phyloP scores from a whole-genome alignment of 2,797 vertebrate genomes.

The Acanthurus leucopareius region DNA sequence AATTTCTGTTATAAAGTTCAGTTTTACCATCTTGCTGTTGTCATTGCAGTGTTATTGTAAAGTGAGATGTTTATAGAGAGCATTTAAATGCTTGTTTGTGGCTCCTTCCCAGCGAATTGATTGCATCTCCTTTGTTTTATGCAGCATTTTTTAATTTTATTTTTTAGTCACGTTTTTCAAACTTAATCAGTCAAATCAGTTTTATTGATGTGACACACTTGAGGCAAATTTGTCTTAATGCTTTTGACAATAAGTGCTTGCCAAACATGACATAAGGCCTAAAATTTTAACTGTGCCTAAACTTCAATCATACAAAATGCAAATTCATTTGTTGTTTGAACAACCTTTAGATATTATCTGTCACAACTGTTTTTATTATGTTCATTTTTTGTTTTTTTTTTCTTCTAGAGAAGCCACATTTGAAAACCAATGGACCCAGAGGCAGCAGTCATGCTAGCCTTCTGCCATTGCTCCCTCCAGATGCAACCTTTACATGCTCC shows the following conservation, averaged over 20 bases:
- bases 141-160: no score
- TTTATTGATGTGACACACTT: not conserved
- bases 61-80: not conserved
- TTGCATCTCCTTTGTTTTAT: not conserved
- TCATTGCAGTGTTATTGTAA: slow-evolving; percentile 1
- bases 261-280: not conserved
- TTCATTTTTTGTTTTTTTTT: not conserved
- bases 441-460: slow-evolving; percentile 60
- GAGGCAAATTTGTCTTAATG: not conserved
- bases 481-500: slow-evolving; percentile 73
- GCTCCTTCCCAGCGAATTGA: slow-evolving; percentile 1
- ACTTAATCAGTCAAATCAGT: not conserved
- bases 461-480: slow-evolving; percentile 65
- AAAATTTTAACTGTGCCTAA: not conserved
- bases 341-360: slow-evolving; percentile 30
- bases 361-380: slow-evolving; percentile 45
- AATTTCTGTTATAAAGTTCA: slow-evolving; percentile 13
- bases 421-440: slow-evolving; percentile 62
- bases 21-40: slow-evolving; percentile 24
- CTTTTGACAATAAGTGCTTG: not conserved
- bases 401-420: slow-evolving; percentile 48
- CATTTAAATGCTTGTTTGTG: not conserved
- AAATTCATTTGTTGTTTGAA: slow-evolving; percentile 10
- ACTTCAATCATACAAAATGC: slow-evolving; percentile 4
- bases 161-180: not conserved